A percentile compares a stretch with the other conserved stretches of the same genome.
These are phyloP conservation scores for Amphibalanus amphitrite DNA, from an alignment of 1,140 invertebrate genomes.

Conservation along the genomic window DNA sequence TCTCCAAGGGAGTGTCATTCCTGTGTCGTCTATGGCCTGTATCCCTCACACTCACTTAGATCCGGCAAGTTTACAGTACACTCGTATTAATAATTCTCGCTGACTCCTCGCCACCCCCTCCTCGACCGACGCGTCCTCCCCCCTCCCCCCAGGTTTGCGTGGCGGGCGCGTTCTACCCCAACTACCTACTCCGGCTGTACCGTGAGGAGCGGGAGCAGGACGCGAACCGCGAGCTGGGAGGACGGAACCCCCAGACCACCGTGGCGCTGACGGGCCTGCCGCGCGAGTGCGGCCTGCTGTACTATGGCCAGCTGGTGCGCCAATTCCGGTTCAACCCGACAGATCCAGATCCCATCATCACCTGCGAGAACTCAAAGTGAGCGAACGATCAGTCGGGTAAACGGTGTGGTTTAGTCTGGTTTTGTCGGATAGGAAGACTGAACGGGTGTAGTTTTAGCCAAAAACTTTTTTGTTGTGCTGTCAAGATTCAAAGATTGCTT, in stretches of 20 bases:
- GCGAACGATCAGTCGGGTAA: too few relatives aligned
- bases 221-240: slow-evolving; percentile 40
- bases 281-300: slow-evolving; percentile 46
- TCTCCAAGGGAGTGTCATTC: not conserved
- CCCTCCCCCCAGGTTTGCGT: slow-evolving; percentile 39
- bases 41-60: not conserved
- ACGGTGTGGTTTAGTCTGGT: too few relatives aligned
- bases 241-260: slow-evolving; percentile 52
- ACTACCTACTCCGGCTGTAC: slow-evolving; percentile 52
- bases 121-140: not conserved
- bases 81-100: slow-evolving; percentile 4
- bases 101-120: not conserved
- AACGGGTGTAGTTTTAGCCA: too few relatives aligned
- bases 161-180: slow-evolving; percentile 75
- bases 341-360: slow-evolving; percentile 21
- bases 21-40: not conserved
- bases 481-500: too few relatives aligned
- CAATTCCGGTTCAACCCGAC: slow-evolving; percentile 21
- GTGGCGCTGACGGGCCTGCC: slow-evolving; percentile 55
- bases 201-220: slow-evolving; percentile 37
- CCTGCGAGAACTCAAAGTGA: slow-evolving; percentile 28
- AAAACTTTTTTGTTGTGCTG: too few relatives aligned
- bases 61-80: not conserved
- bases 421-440: too few relatives aligned
- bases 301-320: slow-evolving; percentile 31